Conservation (phyloP, 2,113 vertebrate genomes). For the Apaloderma vittatum region DNA sequence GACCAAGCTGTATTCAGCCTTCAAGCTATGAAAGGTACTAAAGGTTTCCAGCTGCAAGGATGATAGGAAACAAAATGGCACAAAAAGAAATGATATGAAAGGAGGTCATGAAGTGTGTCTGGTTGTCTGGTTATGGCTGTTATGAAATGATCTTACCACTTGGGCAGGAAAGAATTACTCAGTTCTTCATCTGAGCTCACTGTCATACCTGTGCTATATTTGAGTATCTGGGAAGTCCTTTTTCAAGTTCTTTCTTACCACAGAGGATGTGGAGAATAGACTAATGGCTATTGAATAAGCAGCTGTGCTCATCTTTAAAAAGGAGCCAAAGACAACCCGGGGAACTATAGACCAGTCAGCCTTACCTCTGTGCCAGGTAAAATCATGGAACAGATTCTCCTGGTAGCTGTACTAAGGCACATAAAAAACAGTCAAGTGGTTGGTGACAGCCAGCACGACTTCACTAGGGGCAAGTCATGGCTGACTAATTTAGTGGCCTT, state of each 20-base stretch:
- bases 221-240: not conserved
- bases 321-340: too few species aligned
- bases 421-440: too few species aligned
- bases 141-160: not conserved
- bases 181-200: not conserved
- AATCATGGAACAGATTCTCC: too few species aligned
- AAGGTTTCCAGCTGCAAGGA: not conserved
- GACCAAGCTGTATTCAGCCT: not conserved
- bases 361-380: too few species aligned
- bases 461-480: too few species aligned
- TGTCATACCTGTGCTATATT: not conserved
- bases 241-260: accelerated
- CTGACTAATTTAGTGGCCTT: too few species aligned
- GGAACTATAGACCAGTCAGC: too few species aligned
- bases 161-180: not conserved
- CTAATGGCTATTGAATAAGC: not conserved
- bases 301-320: not conserved
- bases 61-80: not conserved
- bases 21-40: not conserved
- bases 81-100: not conserved
- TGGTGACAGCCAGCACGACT: too few species aligned
- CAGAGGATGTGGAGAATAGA: not conserved
- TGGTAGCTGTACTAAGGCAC: too few species aligned
- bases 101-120: not conserved
- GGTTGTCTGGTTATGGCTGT: not conserved